Evolutionary conservation across 1,140 invertebrate genomes (phyloP), one percentile per base, ranked within the genome.

Genomic region (Leptinotarsa texana): DNA sequence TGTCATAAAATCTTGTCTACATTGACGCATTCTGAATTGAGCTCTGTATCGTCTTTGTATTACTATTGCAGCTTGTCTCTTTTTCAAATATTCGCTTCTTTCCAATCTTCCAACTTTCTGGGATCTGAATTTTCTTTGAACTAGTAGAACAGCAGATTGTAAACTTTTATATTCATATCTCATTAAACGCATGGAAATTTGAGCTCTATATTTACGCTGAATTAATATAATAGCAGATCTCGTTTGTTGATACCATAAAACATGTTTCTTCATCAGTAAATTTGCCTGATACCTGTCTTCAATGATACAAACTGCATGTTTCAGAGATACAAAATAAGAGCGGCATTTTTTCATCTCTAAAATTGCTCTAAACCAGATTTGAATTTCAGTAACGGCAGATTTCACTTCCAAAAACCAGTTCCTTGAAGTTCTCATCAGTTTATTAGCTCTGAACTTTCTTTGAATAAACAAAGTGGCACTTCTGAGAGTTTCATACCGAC

Each of bases 1-100:
- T 6, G 63, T 67, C 76, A 79, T 75, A 13, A 83, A 75, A 79
- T 83, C 86, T 22, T 79, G 63, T 72, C 81, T 68, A 65, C 81
- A 73, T 11, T 63, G 63, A 78, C 66, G 78, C 78, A 73, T 73
- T 13, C 11, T 17, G 13, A 66, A 65, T 27, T 71, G 82, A 15
- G 85, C 82, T 82, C 82, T 87, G 77, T 85, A 87, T 77, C 85
- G 83, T 6, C 66, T 82, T 81, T 91, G 90, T 33, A 85, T 67
- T 3, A 76, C 42, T 13, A 77, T 78, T 2, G 76, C 77, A 6
- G 80, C 77, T 70, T 73, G 51, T 72, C 71, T 81, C 13, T 83
- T 77, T 15, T 72, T 74, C 6, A 67, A 18, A 72, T 82, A 86
- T 17, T 78, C 49, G 42, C 48, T 69, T 78, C 79, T 68, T 1